These are phyloP conservation scores for Psittacara wagleri DNA, from an alignment of 2,113 vertebrate species.

Conservation along the genomic window DNA sequence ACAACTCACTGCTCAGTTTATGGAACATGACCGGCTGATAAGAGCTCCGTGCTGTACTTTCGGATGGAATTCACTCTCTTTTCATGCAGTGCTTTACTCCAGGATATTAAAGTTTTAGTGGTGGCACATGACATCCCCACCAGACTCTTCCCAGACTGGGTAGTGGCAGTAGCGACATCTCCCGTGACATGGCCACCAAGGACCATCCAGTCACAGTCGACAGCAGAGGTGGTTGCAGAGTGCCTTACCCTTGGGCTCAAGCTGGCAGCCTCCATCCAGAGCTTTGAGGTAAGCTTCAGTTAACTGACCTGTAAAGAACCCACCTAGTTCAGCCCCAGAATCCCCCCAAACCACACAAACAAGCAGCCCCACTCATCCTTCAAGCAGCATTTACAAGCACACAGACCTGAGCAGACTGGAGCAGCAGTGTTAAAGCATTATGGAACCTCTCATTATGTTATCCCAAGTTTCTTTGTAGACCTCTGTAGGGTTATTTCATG, in stretches of 20 bases:
- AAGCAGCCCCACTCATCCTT: accelerated
- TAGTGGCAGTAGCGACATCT: neutral
- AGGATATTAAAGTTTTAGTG: conserved; percentile 65
- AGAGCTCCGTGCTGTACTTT: neutral
- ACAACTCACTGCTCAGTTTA: neutral
- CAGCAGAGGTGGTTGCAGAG: conserved; percentile 37
- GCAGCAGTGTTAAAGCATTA: neutral
- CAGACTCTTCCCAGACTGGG: conserved; percentile 70
- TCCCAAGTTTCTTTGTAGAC: neutral
- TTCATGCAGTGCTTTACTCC: conserved; percentile 43
- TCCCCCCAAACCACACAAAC: neutral
- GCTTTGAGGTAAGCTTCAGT: conserved; percentile 25
- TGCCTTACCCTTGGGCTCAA: conserved; percentile 51
- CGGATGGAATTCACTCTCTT: neutral
- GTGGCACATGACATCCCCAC: conserved; percentile 70
- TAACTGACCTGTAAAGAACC: neutral
- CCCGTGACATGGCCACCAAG: neutral
- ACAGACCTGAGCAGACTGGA: neutral
- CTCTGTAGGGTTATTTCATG: neutral
- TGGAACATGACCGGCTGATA: neutral
- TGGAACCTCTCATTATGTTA: neutral
- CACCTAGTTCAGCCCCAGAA: neutral
- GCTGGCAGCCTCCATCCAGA: conserved; percentile 35
- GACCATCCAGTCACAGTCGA: neutral
- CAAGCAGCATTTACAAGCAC: neutral